Evolutionary conservation across 2,888 invertebrate species (phyloP), one percentile per base, ranked within the genome.

Genomic region (Arctia plantaginis): DNA sequence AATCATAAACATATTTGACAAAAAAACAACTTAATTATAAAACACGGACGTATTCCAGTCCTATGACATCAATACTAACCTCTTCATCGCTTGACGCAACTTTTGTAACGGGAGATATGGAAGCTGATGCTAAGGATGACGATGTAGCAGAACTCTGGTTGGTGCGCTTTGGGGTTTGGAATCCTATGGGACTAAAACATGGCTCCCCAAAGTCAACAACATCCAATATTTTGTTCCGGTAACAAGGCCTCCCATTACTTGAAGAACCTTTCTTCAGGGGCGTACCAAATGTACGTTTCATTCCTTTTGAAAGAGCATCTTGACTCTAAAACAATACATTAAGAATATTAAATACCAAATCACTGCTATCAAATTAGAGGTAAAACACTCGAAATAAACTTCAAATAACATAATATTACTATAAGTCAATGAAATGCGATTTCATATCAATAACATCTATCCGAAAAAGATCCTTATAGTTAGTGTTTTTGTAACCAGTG

Each of bases 241-340:
- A 93, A 69, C 90, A 90, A 0, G 90, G 87, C 73, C 93, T 94
- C 13, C 84, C 86, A 47, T 76, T 85, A 0, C 83, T 78, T 2
- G 86, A 71, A 0, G 82, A 73, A 0, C 85, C 85, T 69, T 89
- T 90, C 51, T 90, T 92, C 3, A 93, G 75, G 0, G 96, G 96
- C 0, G 95, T 95, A 3, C 91, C 95, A 75, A 95, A 96, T 30
- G 94, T 93, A 35, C 96, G 93, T 80, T 93, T 93, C 93, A 95
- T 93, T 0, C 94, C 95, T 81, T 93, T 93, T 1, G 90, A 80
- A 12, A 91, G 90, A 64, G 89, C 80, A 75, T 93, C 91, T 18
- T 86, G 89, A 78, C 91, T 90, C 95, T 95, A 87, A 15, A 88
- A 87, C 51, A 44, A 0, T 62, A 15, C 3, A 59, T 59, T 27